Evolutionary conservation across 2,797 vertebrate genomes (phyloP).

Genomic region (Anguilla marmorata): DNA sequence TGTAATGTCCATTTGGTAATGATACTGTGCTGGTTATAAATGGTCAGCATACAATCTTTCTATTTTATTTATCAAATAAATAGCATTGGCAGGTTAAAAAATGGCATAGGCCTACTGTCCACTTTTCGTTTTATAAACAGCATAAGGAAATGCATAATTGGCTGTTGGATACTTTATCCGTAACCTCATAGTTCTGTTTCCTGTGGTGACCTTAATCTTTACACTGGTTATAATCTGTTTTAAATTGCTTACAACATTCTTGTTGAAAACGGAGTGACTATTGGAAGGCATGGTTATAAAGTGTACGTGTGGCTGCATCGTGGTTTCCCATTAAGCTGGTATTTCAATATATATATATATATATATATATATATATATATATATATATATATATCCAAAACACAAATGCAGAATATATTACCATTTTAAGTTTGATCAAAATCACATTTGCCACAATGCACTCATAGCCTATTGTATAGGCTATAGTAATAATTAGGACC

Average conservation of each 20-base stretch:
- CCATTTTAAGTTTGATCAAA: not conserved
- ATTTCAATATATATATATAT: not conserved
- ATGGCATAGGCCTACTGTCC: too few species aligned
- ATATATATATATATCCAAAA: not conserved
- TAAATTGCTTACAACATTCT: not conserved
- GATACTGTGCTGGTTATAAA: not conserved
- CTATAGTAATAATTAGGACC: too few species aligned
- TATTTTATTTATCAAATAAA: too few species aligned
- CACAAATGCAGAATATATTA: not conserved
- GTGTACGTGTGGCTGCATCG: not conserved
- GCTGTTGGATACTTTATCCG: not conserved
- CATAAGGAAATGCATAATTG: not conserved
- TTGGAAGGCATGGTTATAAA: not conserved
- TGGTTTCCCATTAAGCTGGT: not conserved
- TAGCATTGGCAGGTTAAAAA: too few species aligned
- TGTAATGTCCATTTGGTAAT: not conserved
- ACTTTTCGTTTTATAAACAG: not conserved
- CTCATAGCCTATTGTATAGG: not conserved
- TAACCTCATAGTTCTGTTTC: not conserved
- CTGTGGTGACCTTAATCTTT: conserved; percentile 7
- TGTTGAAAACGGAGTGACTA: not conserved
- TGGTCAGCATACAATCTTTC: not conserved
- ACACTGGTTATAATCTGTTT: not conserved
- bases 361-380: too few species aligned
- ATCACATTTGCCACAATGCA: not conserved